Conservation (phyloP, 2,797 vertebrate species). For the Neostethus bicornis region DNA sequence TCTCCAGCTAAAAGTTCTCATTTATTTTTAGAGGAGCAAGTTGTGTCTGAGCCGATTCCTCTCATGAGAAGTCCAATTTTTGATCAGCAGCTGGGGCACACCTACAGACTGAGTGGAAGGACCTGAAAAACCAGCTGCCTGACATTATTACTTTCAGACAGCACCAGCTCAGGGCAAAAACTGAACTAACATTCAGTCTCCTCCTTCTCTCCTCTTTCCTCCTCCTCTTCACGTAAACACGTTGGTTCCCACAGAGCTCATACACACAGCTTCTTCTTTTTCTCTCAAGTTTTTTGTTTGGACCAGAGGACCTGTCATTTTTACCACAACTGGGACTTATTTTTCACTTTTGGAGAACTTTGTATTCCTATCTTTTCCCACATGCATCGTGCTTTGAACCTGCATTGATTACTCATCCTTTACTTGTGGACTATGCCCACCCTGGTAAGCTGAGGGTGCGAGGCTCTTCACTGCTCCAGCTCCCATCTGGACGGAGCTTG, state of each 20-base stretch:
- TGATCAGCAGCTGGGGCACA: constrained; percentile 55
- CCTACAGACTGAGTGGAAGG: constrained; percentile 65
- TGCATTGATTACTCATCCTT: constrained; percentile 17
- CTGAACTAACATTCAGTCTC: constrained; percentile 40
- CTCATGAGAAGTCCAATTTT: constrained; percentile 36
- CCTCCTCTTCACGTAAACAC: constrained; percentile 40
- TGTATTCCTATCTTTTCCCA: not conserved
- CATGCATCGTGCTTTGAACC: constrained; percentile 7
- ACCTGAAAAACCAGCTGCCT: constrained; percentile 84
- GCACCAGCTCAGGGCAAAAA: constrained; percentile 22
- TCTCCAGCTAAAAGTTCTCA: not conserved
- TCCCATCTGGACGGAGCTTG: constrained; percentile 51
- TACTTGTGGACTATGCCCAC: constrained; percentile 74
- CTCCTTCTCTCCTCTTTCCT: constrained; percentile 46
- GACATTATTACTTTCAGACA: constrained; percentile 51
- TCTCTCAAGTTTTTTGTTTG: not conserved
- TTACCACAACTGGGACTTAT: constrained; percentile 12
- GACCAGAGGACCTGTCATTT: constrained; percentile 26
- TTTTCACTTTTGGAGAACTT: constrained; percentile 10
- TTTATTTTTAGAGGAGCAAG: constrained; percentile 19
- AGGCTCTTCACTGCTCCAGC: constrained; percentile 52
- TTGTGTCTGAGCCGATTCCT: constrained; percentile 19
- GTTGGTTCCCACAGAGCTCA: constrained; percentile 44
- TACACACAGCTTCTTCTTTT: constrained; percentile 2
- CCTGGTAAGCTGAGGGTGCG: constrained; percentile 63